phyloP scores from a whole-genome alignment of 2,797 vertebrate species.

The Moxostoma hubbsi region DNA sequence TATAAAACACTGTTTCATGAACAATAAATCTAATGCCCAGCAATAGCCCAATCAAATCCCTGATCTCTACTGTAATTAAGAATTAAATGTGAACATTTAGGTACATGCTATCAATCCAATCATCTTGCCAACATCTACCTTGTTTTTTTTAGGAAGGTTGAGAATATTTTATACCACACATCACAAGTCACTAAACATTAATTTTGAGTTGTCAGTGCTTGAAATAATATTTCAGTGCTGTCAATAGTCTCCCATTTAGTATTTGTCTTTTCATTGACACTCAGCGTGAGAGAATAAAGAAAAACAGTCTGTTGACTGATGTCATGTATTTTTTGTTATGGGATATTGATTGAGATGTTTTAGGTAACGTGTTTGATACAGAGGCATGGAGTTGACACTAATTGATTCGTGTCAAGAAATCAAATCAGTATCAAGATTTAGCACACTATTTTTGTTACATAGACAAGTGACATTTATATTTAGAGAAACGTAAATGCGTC shows the following conservation, averaged over 20 bases:
- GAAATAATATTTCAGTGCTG: neutral
- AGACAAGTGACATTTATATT: conserved; percentile 3
- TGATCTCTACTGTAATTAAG: no score
- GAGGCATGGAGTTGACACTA: neutral
- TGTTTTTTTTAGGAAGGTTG: no score
- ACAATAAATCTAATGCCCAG: no score
- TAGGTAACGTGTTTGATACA: neutral
- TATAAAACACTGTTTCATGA: no score
- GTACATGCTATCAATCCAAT: no score
- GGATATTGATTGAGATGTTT: conserved; percentile 12
- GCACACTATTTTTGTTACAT: neutral
- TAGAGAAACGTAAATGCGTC: neutral
- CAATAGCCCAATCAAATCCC: no score
- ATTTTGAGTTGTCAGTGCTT: no score
- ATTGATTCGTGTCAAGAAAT: conserved; percentile 22
- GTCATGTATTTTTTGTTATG: neutral
- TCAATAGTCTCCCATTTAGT: neutral
- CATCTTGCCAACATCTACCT: no score
- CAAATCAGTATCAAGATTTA: conserved; percentile 21
- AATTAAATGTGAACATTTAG: no score
- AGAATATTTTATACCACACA: no score
- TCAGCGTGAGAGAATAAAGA: neutral
- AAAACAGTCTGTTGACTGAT: conserved; percentile 7
- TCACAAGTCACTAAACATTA: no score
- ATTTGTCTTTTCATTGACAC: conserved; percentile 1